Evolutionary conservation across 2,888 invertebrate species (phyloP), one percentile per base, ranked within the genome.

Genomic region (Hylaea fasciaria): DNA sequence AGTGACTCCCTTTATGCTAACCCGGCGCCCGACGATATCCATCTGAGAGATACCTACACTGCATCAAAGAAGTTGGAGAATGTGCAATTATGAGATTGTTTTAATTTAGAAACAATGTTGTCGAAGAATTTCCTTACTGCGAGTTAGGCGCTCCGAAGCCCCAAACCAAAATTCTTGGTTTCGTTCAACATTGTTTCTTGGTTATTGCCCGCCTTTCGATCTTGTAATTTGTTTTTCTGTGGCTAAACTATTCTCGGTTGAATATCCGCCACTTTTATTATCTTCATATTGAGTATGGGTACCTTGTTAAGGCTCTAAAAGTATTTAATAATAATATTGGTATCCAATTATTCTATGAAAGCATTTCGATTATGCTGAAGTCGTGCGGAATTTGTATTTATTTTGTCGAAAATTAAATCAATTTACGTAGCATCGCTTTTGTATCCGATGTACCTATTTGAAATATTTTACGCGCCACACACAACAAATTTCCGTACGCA

Each of bases 31-130:
- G 65, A 63, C 62, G 61, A 61, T 39, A 67, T 68, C 66, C 72
- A 66, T 64, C 61, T 68, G 65, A 73, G 70, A 77, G 75, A 80
- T 82, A 85, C 82, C 82, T 83, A 84, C 79, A 85, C 86, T 89
- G 90, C 91, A 89, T 89, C 90, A 90, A 91, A 91, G 87, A 89
- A 89, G 85, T 89, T 85, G 64, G 82, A 84, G 91, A 91, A 92
- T 91, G 89, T 90, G 91, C 91, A 91, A 92, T 92, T 91, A 91
- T 90, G 88, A 91, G 91, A 90, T 92, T 91, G 91, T 92, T 91
- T 91, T 91, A 91, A 91, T 91, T 91, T 91, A 84, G 88, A 87
- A 91, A 92, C 92, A 91, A 90, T 90, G 91, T 90, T 90, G 85
- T 77, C 81, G 80, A 90, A 90, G 90, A 91, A 91, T 90, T 87